Conservation (phyloP, 2,888 invertebrate species). For the Pemphredon lugubris region DNA sequence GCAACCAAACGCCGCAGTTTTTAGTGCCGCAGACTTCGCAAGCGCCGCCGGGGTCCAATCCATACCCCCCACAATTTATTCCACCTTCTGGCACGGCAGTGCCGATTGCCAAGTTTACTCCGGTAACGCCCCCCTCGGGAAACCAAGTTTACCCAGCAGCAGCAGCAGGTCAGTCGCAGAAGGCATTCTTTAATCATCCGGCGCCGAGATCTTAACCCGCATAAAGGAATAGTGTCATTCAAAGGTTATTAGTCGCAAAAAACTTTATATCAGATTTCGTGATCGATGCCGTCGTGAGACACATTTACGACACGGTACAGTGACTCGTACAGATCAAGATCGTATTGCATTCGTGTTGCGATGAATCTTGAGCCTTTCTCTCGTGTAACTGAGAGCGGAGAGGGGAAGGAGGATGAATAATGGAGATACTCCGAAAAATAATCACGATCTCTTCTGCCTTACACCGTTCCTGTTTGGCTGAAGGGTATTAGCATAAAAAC, state of each 20-base stretch:
- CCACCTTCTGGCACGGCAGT: slow-evolving; percentile 67
- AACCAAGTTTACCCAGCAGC: slow-evolving; percentile 51
- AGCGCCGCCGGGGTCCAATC: slow-evolving; percentile 79
- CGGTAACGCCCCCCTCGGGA: slow-evolving; percentile 61
- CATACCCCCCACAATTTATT: slow-evolving; percentile 77
- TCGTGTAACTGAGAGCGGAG: background rate
- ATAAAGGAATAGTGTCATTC: slow-evolving; percentile 64
- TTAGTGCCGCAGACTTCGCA: slow-evolving; percentile 68
- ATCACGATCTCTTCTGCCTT: slow-evolving; percentile 37
- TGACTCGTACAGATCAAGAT: background rate
- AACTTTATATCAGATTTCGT: background rate
- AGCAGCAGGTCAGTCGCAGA: slow-evolving; percentile 59
- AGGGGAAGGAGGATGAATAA: background rate
- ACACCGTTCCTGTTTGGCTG: slow-evolving; percentile 7
- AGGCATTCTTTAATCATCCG: slow-evolving; percentile 72
- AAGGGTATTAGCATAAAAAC: slow-evolving; percentile 10
- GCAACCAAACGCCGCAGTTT: slow-evolving; percentile 51
- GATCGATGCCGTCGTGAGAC: no score
- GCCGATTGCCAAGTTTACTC: slow-evolving; percentile 59
- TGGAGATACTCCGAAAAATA: slow-evolving; percentile 13
- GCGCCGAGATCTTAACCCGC: slow-evolving; percentile 74
- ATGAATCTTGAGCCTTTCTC: background rate
- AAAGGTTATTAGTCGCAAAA: background rate
- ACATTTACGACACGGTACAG: no score
- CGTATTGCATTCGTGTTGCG: slow-evolving; percentile 5